Conservation (phyloP, 2,113 vertebrate genomes). For the Megaceryle maxima region DNA sequence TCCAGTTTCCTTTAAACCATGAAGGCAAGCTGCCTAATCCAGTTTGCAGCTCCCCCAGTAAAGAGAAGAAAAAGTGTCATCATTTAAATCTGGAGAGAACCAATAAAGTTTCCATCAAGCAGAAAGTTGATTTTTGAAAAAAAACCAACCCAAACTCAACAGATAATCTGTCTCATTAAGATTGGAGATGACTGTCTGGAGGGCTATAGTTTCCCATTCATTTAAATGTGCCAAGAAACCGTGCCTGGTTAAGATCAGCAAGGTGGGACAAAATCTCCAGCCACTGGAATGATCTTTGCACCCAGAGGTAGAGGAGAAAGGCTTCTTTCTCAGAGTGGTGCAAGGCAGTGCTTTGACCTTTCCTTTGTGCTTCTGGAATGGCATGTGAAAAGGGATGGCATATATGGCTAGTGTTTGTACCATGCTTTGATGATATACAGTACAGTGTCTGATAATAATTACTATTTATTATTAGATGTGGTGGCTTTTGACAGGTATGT, state of each 20-base stretch:
- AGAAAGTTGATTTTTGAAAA: slow-evolving; percentile 37
- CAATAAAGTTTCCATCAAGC: slow-evolving; percentile 44
- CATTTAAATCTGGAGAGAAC: slow-evolving; percentile 34
- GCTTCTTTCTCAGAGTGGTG: not conserved
- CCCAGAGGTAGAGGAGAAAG: not conserved
- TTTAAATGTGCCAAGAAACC: not conserved
- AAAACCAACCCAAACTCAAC: not conserved
- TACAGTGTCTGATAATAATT: not conserved
- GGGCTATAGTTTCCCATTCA: not conserved
- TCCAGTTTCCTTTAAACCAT: slow-evolving; percentile 49
- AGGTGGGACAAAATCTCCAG: not conserved
- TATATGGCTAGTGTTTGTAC: not conserved
- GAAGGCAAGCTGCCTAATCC: slow-evolving; percentile 39
- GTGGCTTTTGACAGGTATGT: not conserved
- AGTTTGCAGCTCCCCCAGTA: slow-evolving; percentile 37
- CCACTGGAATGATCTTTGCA: not conserved
- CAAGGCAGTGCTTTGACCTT: not conserved
- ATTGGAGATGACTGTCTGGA: not conserved
- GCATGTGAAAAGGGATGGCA: not conserved
- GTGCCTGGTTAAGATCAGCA: not conserved
- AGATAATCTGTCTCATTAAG: not conserved
- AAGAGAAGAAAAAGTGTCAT: slow-evolving; percentile 24
- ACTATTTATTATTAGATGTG: not conserved
- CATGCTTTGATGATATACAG: not conserved
- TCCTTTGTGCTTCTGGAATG: not conserved